A percentile compares a stretch with the other conserved stretches of the same genome.
phyloP scores from a whole-genome alignment of 2,888 invertebrate species.

The Hesperia comma region DNA sequence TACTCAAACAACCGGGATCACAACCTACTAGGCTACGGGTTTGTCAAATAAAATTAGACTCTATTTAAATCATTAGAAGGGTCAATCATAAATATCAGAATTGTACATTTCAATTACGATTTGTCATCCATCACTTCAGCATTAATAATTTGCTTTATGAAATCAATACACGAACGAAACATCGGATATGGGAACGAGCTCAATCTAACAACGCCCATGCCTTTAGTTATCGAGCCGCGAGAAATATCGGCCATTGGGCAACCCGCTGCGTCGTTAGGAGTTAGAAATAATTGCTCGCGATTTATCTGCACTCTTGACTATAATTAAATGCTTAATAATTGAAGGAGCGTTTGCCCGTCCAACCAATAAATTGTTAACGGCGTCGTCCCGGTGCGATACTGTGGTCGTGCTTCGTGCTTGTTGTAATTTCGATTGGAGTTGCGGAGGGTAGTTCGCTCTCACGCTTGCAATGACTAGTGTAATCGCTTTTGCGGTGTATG shows the following conservation, averaged over 20 bases:
- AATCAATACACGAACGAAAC: slow-evolving; percentile 17
- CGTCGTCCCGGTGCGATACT: slow-evolving; percentile 59
- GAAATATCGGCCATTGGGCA: slow-evolving; percentile 72
- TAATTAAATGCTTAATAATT: slow-evolving; percentile 80
- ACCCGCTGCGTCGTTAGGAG: slow-evolving; percentile 70
- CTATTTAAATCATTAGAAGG: too few relatives aligned
- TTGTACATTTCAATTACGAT: not conserved
- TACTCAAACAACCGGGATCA: too few relatives aligned
- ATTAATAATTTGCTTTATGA: slow-evolving; percentile 34
- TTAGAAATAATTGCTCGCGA: slow-evolving; percentile 76
- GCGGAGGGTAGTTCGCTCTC: slow-evolving; percentile 73
- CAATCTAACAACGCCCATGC: slow-evolving; percentile 32
- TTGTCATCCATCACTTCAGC: not conserved
- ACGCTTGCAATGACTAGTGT: slow-evolving; percentile 73
- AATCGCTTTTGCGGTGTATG: slow-evolving; percentile 66
- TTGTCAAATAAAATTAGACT: too few relatives aligned
- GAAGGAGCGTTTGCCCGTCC: slow-evolving; percentile 64
- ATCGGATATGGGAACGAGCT: slow-evolving; percentile 21
- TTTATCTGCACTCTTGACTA: slow-evolving; percentile 70
- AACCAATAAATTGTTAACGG: slow-evolving; percentile 66
- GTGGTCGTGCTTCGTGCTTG: slow-evolving; percentile 73
- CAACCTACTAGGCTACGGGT: too few relatives aligned
- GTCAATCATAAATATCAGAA: not conserved
- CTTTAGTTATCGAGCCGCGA: slow-evolving; percentile 56
- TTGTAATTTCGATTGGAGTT: slow-evolving; percentile 71